A percentile compares a stretch with the other conserved stretches of the same genome.
Evolutionary conservation across 2,888 invertebrate genomes (phyloP).

Genomic region (Metalampra italica): DNA sequence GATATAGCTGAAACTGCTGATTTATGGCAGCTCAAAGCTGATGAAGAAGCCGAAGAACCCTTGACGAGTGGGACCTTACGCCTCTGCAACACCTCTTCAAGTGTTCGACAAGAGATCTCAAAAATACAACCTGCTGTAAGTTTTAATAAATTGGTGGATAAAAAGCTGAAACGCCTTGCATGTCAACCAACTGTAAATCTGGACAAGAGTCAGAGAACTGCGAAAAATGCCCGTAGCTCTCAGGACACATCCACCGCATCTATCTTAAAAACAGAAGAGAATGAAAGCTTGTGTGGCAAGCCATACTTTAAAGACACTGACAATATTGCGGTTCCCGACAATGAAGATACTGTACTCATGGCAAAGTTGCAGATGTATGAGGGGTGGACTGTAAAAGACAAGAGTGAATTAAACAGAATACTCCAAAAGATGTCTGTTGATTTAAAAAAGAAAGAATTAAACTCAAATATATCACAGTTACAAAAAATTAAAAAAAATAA

Average conservation of each 20-base stretch:
- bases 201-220: conserved; percentile 47
- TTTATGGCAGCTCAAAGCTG: no score
- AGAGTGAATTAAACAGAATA: conserved; percentile 67
- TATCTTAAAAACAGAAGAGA: no score
- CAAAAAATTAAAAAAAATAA: conserved; percentile 18
- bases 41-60: no score
- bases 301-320: conserved; percentile 83
- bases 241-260: conserved; percentile 19
- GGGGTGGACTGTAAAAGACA: conserved; percentile 79
- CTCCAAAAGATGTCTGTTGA: conserved; percentile 60
- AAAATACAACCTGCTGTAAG: conserved; percentile 44
- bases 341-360: conserved; percentile 76
- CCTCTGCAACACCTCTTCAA: conserved; percentile 8
- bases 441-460: conserved; percentile 30
- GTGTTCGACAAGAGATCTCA: conserved; percentile 20
- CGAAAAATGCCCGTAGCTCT: conserved; percentile 18
- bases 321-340: conserved; percentile 75
- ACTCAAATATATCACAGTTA: conserved; percentile 33
- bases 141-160: conserved; percentile 55
- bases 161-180: conserved; percentile 47
- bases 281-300: conserved; percentile 76
- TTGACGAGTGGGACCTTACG: neutral
- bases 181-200: conserved; percentile 40
- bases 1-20: no score
- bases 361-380: conserved; percentile 55